These are phyloP conservation scores for Strix uralensis DNA, from an alignment of 2,113 vertebrate species.

Conservation along the genomic window DNA sequence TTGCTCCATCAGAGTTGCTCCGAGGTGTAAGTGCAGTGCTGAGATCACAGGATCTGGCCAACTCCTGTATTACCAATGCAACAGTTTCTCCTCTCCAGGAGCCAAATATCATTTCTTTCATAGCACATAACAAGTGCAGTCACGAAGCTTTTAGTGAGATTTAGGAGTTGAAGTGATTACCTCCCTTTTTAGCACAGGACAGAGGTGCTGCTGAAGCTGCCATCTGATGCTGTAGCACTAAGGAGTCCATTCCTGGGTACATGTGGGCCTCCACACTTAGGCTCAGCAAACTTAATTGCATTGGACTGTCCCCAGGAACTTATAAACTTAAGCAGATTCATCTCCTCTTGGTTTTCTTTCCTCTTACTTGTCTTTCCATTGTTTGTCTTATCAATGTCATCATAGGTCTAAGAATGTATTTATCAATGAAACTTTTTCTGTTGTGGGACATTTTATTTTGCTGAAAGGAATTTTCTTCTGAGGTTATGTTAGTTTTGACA, in stretches of 20 bases:
- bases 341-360: not conserved
- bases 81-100: not conserved
- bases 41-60: not conserved
- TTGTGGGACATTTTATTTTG: not conserved
- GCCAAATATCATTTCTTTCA: not conserved
- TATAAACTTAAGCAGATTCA: not conserved
- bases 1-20: not conserved
- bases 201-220: not conserved
- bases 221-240: not conserved
- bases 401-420: not conserved
- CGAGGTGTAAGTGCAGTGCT: rapidly evolving
- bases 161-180: not conserved
- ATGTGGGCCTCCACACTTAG: not conserved
- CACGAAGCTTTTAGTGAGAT: not conserved
- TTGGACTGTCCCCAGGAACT: not conserved
- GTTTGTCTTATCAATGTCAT: not conserved
- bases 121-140: rapidly evolving
- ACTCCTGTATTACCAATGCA: not conserved
- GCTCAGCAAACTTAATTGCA: not conserved
- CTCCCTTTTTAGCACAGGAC: not conserved
- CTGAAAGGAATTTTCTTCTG: not conserved
- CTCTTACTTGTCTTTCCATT: not conserved
- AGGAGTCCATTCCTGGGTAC: not conserved
- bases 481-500: not conserved
- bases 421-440: not conserved